These are phyloP conservation scores for Dolichallabes microphthalmus DNA, from an alignment of 2,113 vertebrate genomes.

Conservation along the genomic window DNA sequence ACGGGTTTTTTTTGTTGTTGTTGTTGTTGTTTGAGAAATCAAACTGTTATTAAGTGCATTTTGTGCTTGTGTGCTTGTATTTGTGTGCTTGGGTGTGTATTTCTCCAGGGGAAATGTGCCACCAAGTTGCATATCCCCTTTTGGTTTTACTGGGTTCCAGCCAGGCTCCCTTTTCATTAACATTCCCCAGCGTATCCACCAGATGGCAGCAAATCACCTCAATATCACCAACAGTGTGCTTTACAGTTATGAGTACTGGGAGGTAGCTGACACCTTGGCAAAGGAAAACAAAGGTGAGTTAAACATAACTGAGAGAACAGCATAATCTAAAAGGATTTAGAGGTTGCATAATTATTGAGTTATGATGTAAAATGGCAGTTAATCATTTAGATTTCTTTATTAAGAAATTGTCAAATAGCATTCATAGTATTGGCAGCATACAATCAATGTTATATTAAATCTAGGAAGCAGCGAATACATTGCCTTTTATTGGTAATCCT, in stretches of 20 bases:
- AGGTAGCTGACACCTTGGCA: slow-evolving; percentile 93
- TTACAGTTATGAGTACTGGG: slow-evolving; percentile 98
- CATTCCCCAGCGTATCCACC: slow-evolving; percentile 98
- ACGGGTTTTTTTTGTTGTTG: no score
- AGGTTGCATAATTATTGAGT: background rate
- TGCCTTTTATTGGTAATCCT: background rate
- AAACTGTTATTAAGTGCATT: background rate
- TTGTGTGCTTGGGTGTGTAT: slow-evolving; percentile 42
- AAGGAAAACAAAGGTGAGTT: slow-evolving; percentile 91
- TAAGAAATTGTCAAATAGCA: background rate
- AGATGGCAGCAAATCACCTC: slow-evolving; percentile 98
- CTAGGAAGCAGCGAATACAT: background rate
- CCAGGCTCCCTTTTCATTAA: slow-evolving; percentile 82
- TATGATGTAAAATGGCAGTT: background rate
- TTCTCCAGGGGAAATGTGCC: slow-evolving; percentile 76
- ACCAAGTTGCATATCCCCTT: slow-evolving; percentile 80
- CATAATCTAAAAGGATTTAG: background rate
- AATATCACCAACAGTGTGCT: slow-evolving; percentile 98
- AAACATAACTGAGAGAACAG: background rate
- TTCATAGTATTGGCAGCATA: background rate
- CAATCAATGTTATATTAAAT: background rate
- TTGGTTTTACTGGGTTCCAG: slow-evolving; percentile 78
- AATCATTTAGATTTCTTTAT: background rate
- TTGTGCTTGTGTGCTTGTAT: slow-evolving; percentile 25
- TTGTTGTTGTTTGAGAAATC: background rate